These are phyloP conservation scores for Andricus quercusramuli DNA, from an alignment of 2,888 invertebrate species.

Conservation along the genomic window DNA sequence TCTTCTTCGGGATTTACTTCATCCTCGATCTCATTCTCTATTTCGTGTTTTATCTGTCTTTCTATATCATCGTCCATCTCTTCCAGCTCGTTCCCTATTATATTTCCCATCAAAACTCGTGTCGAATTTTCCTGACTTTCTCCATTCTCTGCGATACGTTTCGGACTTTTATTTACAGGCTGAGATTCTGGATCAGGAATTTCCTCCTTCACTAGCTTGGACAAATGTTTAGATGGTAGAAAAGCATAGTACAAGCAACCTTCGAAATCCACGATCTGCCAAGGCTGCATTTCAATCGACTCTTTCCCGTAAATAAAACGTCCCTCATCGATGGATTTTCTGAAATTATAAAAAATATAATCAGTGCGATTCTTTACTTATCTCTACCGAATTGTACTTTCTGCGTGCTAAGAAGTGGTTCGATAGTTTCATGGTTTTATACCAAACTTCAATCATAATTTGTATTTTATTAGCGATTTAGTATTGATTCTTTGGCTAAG, in stretches of 20 bases:
- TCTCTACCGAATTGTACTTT: slow-evolving; percentile 22
- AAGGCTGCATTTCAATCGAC: slow-evolving; percentile 66
- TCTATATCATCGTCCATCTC: neutral
- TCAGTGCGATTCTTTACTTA: slow-evolving; percentile 25
- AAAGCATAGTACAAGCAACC: slow-evolving; percentile 69
- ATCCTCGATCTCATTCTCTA: neutral
- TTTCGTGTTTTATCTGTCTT: neutral
- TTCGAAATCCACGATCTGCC: slow-evolving; percentile 69
- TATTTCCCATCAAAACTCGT: neutral
- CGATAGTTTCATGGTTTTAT: neutral
- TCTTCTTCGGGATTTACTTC: slow-evolving; percentile 4
- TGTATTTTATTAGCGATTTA: neutral
- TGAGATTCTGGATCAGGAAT: neutral
- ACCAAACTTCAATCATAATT: too few species aligned
- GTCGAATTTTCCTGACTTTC: neutral
- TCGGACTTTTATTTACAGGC: neutral
- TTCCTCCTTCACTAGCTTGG: slow-evolving; percentile 40
- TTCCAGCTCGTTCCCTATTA: neutral
- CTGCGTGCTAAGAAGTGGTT: slow-evolving; percentile 30
- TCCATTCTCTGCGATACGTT: slow-evolving; percentile 1
- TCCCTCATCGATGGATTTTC: slow-evolving; percentile 59
- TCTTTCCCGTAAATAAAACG: slow-evolving; percentile 66
- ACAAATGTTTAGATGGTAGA: slow-evolving; percentile 57
- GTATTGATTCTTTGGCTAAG: neutral
- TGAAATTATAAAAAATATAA: slow-evolving; percentile 57